Evolutionary conservation across 2,113 vertebrate genomes (phyloP).

Genomic region (human): DNA sequence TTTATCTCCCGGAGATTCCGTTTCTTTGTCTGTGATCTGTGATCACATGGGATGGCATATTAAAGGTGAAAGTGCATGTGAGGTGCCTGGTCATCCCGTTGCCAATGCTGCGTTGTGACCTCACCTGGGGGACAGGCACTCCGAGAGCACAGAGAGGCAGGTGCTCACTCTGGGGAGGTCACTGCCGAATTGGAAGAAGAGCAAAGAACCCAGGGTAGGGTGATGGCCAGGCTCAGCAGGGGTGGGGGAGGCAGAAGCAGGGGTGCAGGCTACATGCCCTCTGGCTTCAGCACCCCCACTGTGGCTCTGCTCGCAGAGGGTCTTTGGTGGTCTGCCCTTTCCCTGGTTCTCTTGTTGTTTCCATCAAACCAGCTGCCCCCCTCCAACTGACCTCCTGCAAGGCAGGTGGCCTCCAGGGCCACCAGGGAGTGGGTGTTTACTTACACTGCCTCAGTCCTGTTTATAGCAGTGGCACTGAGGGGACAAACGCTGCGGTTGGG

Average conservation of each 20-base stretch:
- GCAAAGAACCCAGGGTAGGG: background rate
- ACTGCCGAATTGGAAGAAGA: background rate
- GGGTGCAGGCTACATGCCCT: accelerated
- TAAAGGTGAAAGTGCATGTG: accelerated
- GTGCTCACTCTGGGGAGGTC: background rate
- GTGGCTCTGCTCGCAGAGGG: background rate
- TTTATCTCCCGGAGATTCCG: accelerated
- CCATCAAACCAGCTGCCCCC: background rate
- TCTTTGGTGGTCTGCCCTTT: background rate
- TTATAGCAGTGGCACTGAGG: background rate
- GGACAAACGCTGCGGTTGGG: background rate
- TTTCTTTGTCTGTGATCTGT: background rate
- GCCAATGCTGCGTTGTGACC: background rate
- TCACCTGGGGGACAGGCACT: accelerated
- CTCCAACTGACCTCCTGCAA: background rate
- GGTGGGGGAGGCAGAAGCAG: background rate
- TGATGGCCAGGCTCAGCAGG: accelerated
- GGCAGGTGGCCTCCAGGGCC: background rate
- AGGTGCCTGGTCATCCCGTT: accelerated
- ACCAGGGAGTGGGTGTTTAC: background rate
- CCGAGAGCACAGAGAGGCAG: accelerated
- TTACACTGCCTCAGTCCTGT: background rate
- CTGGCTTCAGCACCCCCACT: background rate
- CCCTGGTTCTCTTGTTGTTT: background rate
- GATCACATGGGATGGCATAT: accelerated